phyloP scores from a whole-genome alignment of 2,888 invertebrate genomes.

The Aproaerema taeniolella region DNA sequence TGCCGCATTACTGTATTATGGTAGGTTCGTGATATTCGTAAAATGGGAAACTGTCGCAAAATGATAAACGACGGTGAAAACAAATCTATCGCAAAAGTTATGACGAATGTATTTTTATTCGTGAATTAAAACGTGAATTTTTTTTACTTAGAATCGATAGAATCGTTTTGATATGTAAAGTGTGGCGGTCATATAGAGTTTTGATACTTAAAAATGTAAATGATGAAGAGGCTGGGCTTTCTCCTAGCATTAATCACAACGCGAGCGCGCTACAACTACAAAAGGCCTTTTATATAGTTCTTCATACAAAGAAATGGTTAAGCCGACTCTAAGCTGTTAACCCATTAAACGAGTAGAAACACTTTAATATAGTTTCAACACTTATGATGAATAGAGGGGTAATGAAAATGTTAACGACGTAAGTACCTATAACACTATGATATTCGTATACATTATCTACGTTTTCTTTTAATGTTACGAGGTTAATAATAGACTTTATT shows the following conservation, averaged over 20 bases:
- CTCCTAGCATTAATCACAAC: slow-evolving; percentile 31
- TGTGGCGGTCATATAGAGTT: too few relatives aligned
- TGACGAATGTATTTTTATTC: slow-evolving; percentile 1
- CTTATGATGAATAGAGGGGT: background rate
- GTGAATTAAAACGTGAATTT: background rate
- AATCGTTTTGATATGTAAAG: too few relatives aligned
- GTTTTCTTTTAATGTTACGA: background rate
- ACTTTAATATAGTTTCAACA: background rate
- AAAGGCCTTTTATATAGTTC: slow-evolving; percentile 23
- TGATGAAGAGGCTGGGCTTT: slow-evolving; percentile 29
- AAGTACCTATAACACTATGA: too few relatives aligned
- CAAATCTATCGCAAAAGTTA: slow-evolving; percentile 20
- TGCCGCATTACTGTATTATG: slow-evolving; percentile 29
- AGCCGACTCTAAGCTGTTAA: slow-evolving; percentile 24
- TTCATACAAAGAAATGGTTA: slow-evolving; percentile 15
- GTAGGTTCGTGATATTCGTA: slow-evolving; percentile 34
- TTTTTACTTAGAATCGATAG: too few relatives aligned
- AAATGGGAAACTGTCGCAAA: slow-evolving; percentile 36
- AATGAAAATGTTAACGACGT: background rate
- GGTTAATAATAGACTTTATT: background rate
- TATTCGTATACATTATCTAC: background rate
- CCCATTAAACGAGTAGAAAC: slow-evolving; percentile 26
- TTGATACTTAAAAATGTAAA: too few relatives aligned
- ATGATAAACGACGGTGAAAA: slow-evolving; percentile 33
- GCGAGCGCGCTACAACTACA: slow-evolving; percentile 21